phyloP scores from a whole-genome alignment of 1,140 invertebrate genomes.

The Calliphora vicina region DNA sequence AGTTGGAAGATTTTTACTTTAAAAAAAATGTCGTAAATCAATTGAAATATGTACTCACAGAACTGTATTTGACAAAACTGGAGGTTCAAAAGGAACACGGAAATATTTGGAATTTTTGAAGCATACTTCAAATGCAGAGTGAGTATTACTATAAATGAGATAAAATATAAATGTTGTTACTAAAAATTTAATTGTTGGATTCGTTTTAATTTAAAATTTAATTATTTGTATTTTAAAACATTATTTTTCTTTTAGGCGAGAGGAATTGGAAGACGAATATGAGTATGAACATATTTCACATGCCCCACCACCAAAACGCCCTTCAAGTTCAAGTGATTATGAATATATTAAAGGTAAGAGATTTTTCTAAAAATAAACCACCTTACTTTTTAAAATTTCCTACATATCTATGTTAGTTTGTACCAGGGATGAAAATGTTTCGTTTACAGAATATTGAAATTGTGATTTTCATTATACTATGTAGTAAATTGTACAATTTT shows the following conservation, averaged over 20 bases:
- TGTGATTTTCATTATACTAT: too few species aligned
- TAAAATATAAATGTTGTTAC: background rate
- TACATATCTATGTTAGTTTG: too few species aligned
- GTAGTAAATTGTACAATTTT: too few species aligned
- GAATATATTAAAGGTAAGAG: conserved; percentile 31
- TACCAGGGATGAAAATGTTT: too few species aligned
- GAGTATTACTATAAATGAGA: background rate
- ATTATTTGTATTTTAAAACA: too few species aligned
- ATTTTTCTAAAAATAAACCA: too few species aligned
- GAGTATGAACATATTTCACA: conserved; percentile 5
- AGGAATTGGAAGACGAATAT: conserved; percentile 20
- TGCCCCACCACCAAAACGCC: background rate
- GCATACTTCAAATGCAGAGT: background rate
- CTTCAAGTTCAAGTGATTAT: background rate
- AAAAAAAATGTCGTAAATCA: too few species aligned
- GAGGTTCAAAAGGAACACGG: background rate
- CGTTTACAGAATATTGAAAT: too few species aligned
- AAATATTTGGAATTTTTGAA: conserved; percentile 30
- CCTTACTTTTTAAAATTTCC: too few species aligned
- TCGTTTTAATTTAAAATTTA: too few species aligned
- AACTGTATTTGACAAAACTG: conserved; percentile 12
- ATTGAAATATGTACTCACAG: background rate
- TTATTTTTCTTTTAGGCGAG: conserved; percentile 3
- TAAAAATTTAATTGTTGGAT: too few species aligned
- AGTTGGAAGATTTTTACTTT: too few species aligned